Base-by-base conservation (phyloP, 2,888 invertebrate genomes). In the Sphaeridia pumilis region DNA sequence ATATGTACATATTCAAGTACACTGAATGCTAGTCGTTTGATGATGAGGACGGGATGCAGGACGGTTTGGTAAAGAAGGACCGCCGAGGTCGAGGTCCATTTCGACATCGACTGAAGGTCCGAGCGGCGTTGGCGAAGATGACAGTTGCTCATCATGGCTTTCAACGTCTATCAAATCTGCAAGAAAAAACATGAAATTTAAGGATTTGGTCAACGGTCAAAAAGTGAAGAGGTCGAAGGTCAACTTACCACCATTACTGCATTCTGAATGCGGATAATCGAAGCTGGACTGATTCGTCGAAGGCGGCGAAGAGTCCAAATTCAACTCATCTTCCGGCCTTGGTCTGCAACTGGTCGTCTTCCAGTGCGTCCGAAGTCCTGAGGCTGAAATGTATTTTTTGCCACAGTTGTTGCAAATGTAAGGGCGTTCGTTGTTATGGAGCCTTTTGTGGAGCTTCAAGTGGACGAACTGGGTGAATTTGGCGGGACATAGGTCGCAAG, bases 391-490 rank as follows among this genome's bases (percentile, higher is more conserved):
- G 73, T 98, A 98, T 73, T 93, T 94, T 72, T 95, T 93, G 69
- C 88, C 88, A 72, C 97, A 98, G 58, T 89, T 88, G 69, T 88
- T 87, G 70, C 97, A 98, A 58, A 90, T 92, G 74, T 90, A 95
- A 26, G 97, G 97, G 66, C 58, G 42, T 47, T 59, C 59, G 46
- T 57, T 54, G 44, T 54, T 54, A 41, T 57, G 57, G 2, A 57
- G 54, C 36, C 57, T 76, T 72, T 93, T 92, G 76, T 97, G 95
- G 59, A 89, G 74, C 74, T 97, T 95, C 62, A 98, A 78, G 71
- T 98, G 98, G 52, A 98, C 97, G 70, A 93, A 94, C 74, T 98
- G 98, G 2, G 97, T 98, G 74, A 98, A 98, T 71, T 92, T 94
- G 65, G 94, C 92, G 59, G 92, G 87, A 70, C 98, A 98, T 50